These are phyloP conservation scores for Cisticola juncidis DNA, from an alignment of 2,113 vertebrate genomes.

Conservation along the genomic window DNA sequence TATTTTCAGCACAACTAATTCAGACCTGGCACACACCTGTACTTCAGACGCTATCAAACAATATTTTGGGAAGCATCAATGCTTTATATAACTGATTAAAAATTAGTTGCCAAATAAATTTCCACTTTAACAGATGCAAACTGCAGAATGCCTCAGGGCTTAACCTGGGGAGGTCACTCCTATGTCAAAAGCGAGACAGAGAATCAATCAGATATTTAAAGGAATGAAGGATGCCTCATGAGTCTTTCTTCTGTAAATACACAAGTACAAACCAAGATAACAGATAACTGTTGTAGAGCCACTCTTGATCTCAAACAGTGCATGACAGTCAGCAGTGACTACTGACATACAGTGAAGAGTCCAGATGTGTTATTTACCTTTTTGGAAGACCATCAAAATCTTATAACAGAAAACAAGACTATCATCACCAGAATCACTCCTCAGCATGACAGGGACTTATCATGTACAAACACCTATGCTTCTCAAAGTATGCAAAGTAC, in stretches of 20 bases:
- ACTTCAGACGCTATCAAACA: not conserved
- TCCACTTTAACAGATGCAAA: not conserved
- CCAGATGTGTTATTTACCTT: not conserved
- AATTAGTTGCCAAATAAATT: not conserved
- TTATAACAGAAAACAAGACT: not conserved
- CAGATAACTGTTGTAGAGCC: not conserved
- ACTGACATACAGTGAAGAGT: not conserved
- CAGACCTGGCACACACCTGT: not conserved
- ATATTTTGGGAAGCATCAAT: not conserved
- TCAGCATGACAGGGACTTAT: not conserved
- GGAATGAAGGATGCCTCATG: not conserved
- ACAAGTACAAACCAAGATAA: not conserved
- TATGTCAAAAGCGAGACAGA: not conserved
- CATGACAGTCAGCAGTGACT: not conserved
- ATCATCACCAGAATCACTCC: not conserved
- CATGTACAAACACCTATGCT: not conserved
- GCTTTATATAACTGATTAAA: not conserved
- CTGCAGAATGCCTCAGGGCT: not conserved
- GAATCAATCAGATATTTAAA: not conserved
- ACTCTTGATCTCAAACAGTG: not conserved
- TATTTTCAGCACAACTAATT: not conserved
- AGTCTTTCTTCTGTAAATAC: not conserved
- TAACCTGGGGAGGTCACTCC: not conserved
- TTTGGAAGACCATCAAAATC: not conserved
- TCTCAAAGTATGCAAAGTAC: not conserved